Conservation (phyloP, 1,140 invertebrate species). For the Globodera ellingtonae region DNA sequence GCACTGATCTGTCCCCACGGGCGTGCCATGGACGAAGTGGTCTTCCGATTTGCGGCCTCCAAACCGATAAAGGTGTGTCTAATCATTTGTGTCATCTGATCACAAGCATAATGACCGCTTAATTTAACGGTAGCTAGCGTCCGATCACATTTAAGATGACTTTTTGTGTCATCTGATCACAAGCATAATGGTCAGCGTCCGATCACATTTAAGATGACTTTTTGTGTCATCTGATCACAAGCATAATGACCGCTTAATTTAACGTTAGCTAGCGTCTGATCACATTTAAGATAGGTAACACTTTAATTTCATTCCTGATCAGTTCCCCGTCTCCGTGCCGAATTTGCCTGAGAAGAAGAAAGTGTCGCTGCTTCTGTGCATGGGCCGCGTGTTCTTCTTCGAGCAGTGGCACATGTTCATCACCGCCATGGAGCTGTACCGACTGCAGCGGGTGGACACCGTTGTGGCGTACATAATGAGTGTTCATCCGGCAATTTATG, state of each 20-base stretch:
- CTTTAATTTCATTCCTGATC: not conserved
- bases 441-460: conserved; percentile 34
- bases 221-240: too few species aligned
- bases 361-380: conserved; percentile 20
- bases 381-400: conserved; percentile 44
- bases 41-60: not conserved
- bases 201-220: not conserved
- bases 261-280: not conserved
- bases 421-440: conserved; percentile 47
- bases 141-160: not conserved
- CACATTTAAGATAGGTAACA: not conserved
- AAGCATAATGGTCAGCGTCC: too few species aligned
- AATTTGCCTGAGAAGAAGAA: not conserved
- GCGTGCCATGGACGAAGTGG: not conserved
- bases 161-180: not conserved
- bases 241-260: too few species aligned
- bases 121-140: not conserved
- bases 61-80: not conserved
- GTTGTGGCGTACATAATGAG: conserved; percentile 40
- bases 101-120: too few species aligned
- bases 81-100: too few species aligned
- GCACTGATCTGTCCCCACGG: conserved; percentile 1
- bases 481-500: conserved; percentile 34
- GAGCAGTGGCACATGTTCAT: conserved; percentile 44
- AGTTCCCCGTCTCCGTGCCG: not conserved